Base-by-base conservation (phyloP, 2,888 invertebrate genomes). In the Cylloceria caligata region DNA sequence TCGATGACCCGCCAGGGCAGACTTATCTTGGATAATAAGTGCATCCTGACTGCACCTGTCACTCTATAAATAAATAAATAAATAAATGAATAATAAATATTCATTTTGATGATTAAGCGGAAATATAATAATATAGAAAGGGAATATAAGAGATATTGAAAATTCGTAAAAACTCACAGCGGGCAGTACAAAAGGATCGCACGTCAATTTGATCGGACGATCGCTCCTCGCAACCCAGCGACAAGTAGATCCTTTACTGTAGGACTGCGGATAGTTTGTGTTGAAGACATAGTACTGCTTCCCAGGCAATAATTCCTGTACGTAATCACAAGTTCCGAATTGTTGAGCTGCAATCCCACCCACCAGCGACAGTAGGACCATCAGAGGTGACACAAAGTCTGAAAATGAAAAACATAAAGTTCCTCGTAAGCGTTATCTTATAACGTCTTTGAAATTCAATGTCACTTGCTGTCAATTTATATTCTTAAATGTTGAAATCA, bases 181-280 rank as follows among this genome's bases (percentile, higher is more conserved):
- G 1, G 95, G 95, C 36, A 95, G 11, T 0, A 88, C 62, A 3
- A 95, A 91, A 0, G 91, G 90, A 0, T 90, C 83, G 85, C 95
- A 95, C 2, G 92, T 90, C 11, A 95, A 64, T 30, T 83, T 81
- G 1, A 92, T 42, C 0, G 85, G 85, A 7, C 85, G 74, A 2
- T 93, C 89, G 79, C 94, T 94, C 68, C 90, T 93, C 62, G 94
- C 93, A 0, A 93, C 93, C 95, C 95, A 96, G 11, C 93, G 90
- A 83, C 95, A 95, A 1, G 89, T 86, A 0, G 87, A 86, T 0
- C 91, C 91, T 0, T 89, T 86, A 0, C 52, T 0, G 86, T 95
- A 95, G 39, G 86, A 85, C 0, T 86, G 30, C 0, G 95, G 94
- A 86, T 95, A 95, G n/a, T 91, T 90, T 0, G 92, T 91, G 81